Base-by-base conservation (phyloP, 2,888 invertebrate genomes). In the Drosophila merina region DNA sequence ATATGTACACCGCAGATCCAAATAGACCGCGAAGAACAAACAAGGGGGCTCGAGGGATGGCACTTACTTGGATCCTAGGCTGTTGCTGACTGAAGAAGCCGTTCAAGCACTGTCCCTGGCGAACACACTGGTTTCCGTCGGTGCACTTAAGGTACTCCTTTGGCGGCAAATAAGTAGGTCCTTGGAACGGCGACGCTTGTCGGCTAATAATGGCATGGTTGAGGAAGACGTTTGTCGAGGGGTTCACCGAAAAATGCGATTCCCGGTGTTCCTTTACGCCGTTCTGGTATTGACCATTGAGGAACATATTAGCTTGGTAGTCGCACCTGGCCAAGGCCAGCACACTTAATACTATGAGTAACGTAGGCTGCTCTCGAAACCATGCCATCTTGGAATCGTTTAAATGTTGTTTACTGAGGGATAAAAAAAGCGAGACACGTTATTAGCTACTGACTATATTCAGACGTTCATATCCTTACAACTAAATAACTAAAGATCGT, bases 131-230 rank as follows among this genome's bases (percentile, higher is more conserved):
- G 66, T 91, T 89, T n/a, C 89, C 89, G 31, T 83, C 76, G 58
- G 57, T 70, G 68, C 91, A 91, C 64, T 89, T 90, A 12, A 91
- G 72, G 44, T 77, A 84, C 67, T 90, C 83, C 64, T 82, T 76
- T 3, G 89, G 89, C 7, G 91, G 91, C 79, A 91, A 69, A 68
- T 91, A 91, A 12, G 79, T 86, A 10, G 90, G 91, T 2, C 89
- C 91, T 64, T 77, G 80, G 78, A 91, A 91, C 0, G 90, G 90
- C 10, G 87, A 59, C 3, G 91, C 91, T 60, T 91, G 89, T 12
- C 91, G 77, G 68, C 91, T 91, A 12, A 91, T 88, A 55, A 91
- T 84, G 20, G 91, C 91, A 60, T 90, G 90, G 45, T 89, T 87
- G 25, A 91, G 77, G 59, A 91, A 91, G 2, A 90, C 87, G 51